Evolutionary conservation across 2,113 vertebrate species (phyloP).

Genomic region (Dolichotis patagonum): DNA sequence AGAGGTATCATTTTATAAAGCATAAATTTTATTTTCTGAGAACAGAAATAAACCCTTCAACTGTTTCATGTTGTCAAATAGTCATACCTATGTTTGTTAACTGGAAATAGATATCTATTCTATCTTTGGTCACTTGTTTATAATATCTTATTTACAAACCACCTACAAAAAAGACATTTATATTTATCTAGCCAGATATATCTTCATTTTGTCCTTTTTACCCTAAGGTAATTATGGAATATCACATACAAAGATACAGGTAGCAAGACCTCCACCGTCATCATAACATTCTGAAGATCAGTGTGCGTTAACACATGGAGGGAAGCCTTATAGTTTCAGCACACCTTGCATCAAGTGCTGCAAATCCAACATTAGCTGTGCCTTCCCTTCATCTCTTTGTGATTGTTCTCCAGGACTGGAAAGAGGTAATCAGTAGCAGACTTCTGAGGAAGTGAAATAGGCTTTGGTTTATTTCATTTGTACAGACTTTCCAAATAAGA

Average conservation of each 20-base stretch:
- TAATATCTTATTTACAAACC: background rate
- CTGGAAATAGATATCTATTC: background rate
- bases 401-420: background rate
- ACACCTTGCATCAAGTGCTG: background rate
- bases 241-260: background rate
- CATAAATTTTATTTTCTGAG: background rate
- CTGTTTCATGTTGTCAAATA: background rate
- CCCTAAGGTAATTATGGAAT: background rate
- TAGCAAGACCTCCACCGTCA: background rate
- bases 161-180: background rate
- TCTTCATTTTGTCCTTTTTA: background rate
- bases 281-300: background rate
- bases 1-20: rapidly evolving
- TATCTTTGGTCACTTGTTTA: background rate
- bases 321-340: background rate
- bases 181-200: background rate
- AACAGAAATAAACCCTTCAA: background rate
- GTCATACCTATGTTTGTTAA: background rate
- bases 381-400: background rate
- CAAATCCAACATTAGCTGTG: background rate
- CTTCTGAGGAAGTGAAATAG: background rate
- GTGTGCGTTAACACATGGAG: background rate
- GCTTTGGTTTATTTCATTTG: background rate
- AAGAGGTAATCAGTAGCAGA: background rate
- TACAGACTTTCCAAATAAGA: background rate